Percentiles rank a stretch among this genome's conserved stretches.
Evolutionary conservation across 2,888 invertebrate genomes (phyloP).

Genomic region (Drosophila nr. perissopoda): DNA sequence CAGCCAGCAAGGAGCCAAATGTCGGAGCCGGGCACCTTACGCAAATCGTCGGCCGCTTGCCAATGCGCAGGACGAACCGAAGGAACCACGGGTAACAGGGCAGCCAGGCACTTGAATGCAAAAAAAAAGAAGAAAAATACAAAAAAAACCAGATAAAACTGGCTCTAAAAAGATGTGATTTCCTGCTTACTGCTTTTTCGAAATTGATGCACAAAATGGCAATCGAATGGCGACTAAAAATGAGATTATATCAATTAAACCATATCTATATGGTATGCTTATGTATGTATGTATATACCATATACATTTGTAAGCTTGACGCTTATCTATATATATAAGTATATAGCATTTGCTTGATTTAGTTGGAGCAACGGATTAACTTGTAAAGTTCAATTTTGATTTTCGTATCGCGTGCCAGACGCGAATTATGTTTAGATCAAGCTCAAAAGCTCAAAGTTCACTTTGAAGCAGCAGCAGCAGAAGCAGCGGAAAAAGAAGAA

Average conservation of each 20-base stretch:
- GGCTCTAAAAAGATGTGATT: constrained; percentile 15
- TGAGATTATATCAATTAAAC: background rate
- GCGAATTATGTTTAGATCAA: constrained; percentile 69
- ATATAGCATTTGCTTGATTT: constrained; percentile 23
- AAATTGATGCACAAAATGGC: constrained; percentile 34
- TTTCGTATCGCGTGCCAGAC: constrained; percentile 70
- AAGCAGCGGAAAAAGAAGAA: constrained; percentile 8
- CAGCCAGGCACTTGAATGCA: constrained; percentile 37
- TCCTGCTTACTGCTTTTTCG: constrained; percentile 22
- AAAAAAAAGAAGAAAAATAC: constrained; percentile 2
- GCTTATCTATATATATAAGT: constrained; percentile 1
- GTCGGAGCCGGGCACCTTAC: constrained; percentile 72
- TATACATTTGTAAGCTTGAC: constrained; percentile 2
- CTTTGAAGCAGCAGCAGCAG: constrained; percentile 15
- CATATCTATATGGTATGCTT: background rate
- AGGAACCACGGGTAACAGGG: constrained; percentile 50
- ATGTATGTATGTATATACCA: too few species aligned
- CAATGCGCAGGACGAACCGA: constrained; percentile 76
- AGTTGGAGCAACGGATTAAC: constrained; percentile 68
- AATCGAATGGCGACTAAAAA: constrained; percentile 6
- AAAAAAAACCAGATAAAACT: constrained; percentile 1
- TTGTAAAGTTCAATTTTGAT: constrained; percentile 81
- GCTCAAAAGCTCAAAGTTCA: constrained; percentile 66
- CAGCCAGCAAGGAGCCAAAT: constrained; percentile 59
- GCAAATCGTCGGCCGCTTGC: constrained; percentile 74